Evolutionary conservation across 2,797 vertebrate genomes (phyloP).

Genomic region (Ateles fusciceps): DNA sequence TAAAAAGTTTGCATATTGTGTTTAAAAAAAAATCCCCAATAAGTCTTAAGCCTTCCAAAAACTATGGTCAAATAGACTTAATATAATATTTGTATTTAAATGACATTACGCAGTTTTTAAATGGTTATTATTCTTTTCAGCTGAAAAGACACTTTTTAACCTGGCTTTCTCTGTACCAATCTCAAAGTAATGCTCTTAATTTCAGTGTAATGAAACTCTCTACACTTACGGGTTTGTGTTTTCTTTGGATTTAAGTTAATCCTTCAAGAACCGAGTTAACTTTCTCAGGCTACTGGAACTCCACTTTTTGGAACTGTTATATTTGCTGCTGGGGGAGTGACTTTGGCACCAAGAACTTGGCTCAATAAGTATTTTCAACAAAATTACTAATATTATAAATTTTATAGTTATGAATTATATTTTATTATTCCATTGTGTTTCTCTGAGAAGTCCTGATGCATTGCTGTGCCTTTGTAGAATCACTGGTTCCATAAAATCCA

Average conservation of each 20-base stretch:
- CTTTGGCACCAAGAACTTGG: constrained; percentile 40
- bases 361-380: constrained; percentile 33
- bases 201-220: constrained; percentile 24
- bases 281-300: constrained; percentile 22
- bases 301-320: constrained; percentile 30
- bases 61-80: neutral
- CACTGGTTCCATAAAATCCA: neutral
- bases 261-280: neutral
- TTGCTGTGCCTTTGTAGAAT: neutral
- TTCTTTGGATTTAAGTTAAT: constrained; percentile 42
- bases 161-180: neutral
- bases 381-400: constrained; percentile 41
- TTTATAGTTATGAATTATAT: constrained; percentile 19
- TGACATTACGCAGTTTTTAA: neutral
- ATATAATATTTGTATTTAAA: constrained; percentile 25
- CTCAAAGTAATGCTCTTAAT: neutral
- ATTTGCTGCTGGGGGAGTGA: neutral
- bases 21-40: neutral
- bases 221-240: neutral
- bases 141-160: neutral
- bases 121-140: neutral
- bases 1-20: neutral
- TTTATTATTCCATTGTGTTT: constrained; percentile 33
- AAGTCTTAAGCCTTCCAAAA: neutral
- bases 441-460: neutral